Base-by-base conservation (phyloP, 2,888 invertebrate species). In the Micoletzkya japonica region DNA sequence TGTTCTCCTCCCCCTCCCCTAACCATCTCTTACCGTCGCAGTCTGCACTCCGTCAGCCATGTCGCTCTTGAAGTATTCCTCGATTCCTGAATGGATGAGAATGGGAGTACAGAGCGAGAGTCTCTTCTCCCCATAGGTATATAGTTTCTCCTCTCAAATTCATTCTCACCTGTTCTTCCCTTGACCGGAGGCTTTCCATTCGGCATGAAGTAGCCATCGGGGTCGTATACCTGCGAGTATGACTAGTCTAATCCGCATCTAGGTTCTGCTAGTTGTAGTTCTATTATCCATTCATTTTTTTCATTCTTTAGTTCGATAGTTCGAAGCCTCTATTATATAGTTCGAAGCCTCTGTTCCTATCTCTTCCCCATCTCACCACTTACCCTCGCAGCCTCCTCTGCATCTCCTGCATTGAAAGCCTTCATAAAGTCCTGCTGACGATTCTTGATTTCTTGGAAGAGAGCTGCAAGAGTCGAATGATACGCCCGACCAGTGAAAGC, bases 161-260 rank as follows among this genome's bases (percentile, higher is more conserved):
- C 28, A 26, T 14, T 20, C 74, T 39, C 17, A 81, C 81, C 85
- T 44, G 74, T 75, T 24, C 84, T 73, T 24, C 85, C 85, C 73
- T 82, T 82, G 6, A 86, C 81, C 7, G 83, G 84, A 34, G 74
- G 78, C 32, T 78, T 75, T 7, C 84, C 84, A 70, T 85, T 84
- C 20, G 85, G 85, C 84, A 85, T 85, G 73, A 85, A 86, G 73
- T 81, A 80, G 34, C 85, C 82, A 63, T 86, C 84, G 32, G 82
- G 81, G 54, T 84, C 82, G 73, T 85, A 85, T 58, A 86, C 77
- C 32, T 57, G 34, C 2, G 37, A 34, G 63, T 71, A 73, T 30
- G 80, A n/a, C n/a, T n/a, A n/a, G n/a, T n/a, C n/a, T n/a, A n/a
- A n/a, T n/a, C n/a, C n/a, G n/a, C n/a, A n/a, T 17, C 39, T 10